These are phyloP conservation scores for Seriola quinqueradiata DNA, from an alignment of 2,113 vertebrate genomes.

Conservation along the genomic window DNA sequence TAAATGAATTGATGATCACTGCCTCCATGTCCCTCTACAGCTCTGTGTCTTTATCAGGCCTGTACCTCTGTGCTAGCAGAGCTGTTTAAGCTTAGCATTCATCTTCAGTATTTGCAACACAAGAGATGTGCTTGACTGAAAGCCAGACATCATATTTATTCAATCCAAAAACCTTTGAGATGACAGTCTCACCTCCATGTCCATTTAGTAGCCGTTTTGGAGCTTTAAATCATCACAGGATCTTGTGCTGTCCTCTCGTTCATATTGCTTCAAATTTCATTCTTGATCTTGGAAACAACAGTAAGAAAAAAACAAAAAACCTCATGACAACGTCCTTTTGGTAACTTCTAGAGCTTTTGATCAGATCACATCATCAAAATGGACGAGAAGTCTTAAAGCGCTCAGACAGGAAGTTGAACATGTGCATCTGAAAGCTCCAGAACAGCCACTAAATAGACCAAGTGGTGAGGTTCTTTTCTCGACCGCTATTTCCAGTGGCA, in stretches of 20 bases:
- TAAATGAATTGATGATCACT: slow-evolving; percentile 9
- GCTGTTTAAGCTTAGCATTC: not conserved
- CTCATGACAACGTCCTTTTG: no score
- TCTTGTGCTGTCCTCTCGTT: not conserved
- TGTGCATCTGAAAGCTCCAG: not conserved
- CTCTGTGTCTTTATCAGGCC: not conserved
- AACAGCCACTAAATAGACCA: not conserved
- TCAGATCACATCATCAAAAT: not conserved
- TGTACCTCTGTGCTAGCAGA: slow-evolving; percentile 5
- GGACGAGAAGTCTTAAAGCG: no score
- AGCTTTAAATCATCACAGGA: not conserved
- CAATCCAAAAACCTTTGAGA: not conserved
- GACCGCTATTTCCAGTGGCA: not conserved
- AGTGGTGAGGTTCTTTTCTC: not conserved
- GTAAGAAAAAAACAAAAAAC: no score
- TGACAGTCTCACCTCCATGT: not conserved
- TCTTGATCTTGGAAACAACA: no score
- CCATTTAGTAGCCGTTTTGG: not conserved
- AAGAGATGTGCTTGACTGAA: slow-evolving; percentile 32
- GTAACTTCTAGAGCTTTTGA: not conserved
- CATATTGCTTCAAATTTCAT: no score
- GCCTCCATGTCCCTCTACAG: slow-evolving; percentile 3
- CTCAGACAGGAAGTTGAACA: no score
- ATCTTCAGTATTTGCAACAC: not conserved
- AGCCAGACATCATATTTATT: not conserved